Evolutionary conservation across 2,797 vertebrate species (phyloP).

Genomic region (Pangasius larnaudii): DNA sequence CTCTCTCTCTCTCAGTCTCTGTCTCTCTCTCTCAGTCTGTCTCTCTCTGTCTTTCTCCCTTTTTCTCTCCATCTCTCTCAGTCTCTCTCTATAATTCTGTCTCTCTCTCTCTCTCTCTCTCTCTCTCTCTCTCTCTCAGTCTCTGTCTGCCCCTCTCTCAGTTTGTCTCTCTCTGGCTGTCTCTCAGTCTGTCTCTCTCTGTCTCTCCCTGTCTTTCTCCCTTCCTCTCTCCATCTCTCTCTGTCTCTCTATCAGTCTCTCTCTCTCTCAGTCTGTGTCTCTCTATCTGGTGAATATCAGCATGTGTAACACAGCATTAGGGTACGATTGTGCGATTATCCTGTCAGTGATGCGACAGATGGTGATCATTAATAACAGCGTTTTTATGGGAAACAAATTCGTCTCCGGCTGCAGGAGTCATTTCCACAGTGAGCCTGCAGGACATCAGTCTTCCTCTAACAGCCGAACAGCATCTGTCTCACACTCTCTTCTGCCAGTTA

Average conservation of each 20-base stretch:
- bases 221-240: neutral
- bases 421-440: constrained; percentile 47
- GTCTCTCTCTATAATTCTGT: no score
- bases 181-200: no score
- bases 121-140: no score
- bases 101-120: no score
- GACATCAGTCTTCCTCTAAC: constrained; percentile 30
- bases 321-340: constrained; percentile 6
- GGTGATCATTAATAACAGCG: constrained; percentile 73
- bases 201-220: no score
- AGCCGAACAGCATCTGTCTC: neutral
- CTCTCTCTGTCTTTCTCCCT: no score
- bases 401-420: constrained; percentile 67
- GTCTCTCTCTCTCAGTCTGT: no score
- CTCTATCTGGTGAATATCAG: neutral
- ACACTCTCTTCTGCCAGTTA: neutral
- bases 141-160: neutral
- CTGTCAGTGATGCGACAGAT: constrained; percentile 74
- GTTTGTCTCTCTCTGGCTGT: neutral
- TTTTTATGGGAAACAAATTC: constrained; percentile 72
- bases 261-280: neutral
- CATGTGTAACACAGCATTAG: neutral
- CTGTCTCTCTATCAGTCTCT: neutral
- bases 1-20: no score
- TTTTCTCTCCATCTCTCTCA: no score